Base-by-base conservation (phyloP, 2,113 vertebrate genomes). In the Pterophyllum scalare region DNA sequence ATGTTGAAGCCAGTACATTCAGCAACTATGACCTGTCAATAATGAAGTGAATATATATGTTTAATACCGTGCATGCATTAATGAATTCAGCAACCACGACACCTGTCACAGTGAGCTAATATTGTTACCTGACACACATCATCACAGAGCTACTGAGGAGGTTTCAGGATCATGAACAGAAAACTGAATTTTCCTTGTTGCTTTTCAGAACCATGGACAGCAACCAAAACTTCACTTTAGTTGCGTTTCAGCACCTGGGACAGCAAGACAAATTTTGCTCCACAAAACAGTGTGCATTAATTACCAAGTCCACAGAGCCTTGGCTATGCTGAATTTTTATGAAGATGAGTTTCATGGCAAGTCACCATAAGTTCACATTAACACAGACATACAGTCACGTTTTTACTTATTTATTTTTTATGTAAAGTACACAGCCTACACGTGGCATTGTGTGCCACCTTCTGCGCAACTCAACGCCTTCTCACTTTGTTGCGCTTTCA, bases 251-350 rank as follows among this genome's bases (percentile, higher is more conserved):
- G 88, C 10, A 85, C 84, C 77, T 67, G 3, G 79, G 76, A 89
- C 57, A 92, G 81, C 20, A 20, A 24, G 17, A 2, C 10, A 22
- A 13, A 6, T 5, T 20, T 12, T 54, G 26, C 26, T 72, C 46
- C 11, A n/a, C 85, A 93, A 83, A 9, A 88, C 85, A 62, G 59
- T 60, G 79, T 87, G 86, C 75, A 91, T 87, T 82, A 22, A 26
- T 46, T 35, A 17, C 17, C 22, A 8, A 9, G 6, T 75, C 35
- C 77, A 77, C 52, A 57, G n/a, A 78, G 40, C 24, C n/a, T 31
- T 5, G 7, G 1, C 43, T 76, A 3, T 70, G 20, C 9, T 17
- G 28, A 9, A 17, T 65, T 79, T 75, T 62, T 26, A 22, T 26
- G 3, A 12, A 28, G 2, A 60, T n/a, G 31, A 84, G 24, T 58